Evolutionary conservation across 2,113 vertebrate genomes (phyloP).

Genomic region (Gallinago paraguaiae): DNA sequence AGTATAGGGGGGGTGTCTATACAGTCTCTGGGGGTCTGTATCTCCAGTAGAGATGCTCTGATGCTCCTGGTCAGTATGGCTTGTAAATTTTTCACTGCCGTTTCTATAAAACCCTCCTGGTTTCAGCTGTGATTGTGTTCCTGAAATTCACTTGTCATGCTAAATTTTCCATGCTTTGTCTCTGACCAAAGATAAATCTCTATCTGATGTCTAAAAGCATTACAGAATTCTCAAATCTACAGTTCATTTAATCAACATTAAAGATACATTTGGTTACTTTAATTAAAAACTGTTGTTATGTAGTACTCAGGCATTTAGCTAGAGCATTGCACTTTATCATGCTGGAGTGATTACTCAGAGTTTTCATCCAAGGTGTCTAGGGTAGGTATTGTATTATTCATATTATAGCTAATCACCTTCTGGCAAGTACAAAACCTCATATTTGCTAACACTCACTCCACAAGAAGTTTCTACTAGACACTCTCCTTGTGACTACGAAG

Average conservation of each 20-base stretch:
- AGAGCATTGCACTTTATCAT: background rate
- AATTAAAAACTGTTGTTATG: constrained; percentile 35
- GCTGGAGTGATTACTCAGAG: constrained; percentile 5
- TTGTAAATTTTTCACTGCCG: background rate
- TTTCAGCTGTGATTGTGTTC: background rate
- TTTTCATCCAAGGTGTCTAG: background rate
- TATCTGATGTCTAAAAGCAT: background rate
- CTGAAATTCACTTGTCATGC: background rate
- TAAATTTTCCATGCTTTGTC: constrained; percentile 10
- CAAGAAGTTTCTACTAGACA: background rate
- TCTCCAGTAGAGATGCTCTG: background rate
- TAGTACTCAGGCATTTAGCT: background rate
- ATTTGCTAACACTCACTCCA: background rate
- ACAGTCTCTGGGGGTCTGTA: background rate
- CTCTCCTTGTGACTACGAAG: background rate
- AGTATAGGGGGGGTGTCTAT: background rate
- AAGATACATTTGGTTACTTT: constrained; percentile 33
- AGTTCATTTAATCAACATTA: constrained; percentile 50
- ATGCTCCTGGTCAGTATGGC: background rate
- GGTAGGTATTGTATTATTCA: constrained; percentile 37
- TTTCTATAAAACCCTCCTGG: background rate
- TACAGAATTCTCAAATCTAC: background rate
- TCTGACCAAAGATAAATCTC: background rate
- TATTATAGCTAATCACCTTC: constrained; percentile 25
- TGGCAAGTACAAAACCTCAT: background rate